Conservation (phyloP, 2,113 vertebrate genomes). For the Oxyura jamaicensis region DNA sequence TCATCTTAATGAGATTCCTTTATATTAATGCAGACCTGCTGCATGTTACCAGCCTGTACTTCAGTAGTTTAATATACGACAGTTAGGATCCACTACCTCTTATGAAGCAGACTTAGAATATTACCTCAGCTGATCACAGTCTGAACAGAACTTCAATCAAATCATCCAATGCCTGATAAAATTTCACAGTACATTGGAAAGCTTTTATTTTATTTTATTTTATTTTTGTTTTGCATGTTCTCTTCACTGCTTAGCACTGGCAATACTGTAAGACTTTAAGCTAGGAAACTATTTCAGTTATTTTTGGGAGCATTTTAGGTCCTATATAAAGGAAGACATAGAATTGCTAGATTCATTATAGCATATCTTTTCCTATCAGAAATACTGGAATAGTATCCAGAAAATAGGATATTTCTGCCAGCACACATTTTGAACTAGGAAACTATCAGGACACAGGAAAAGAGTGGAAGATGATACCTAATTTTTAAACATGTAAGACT, state of each 20-base stretch:
- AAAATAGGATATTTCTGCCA: constrained; percentile 12
- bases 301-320: constrained; percentile 22
- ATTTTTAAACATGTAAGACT: constrained; percentile 45
- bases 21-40: neutral
- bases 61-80: neutral
- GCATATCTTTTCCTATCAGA: constrained; percentile 23
- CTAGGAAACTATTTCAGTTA: constrained; percentile 18
- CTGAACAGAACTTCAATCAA: neutral
- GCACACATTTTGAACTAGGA: constrained; percentile 5
- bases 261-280: constrained; percentile 21
- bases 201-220: neutral
- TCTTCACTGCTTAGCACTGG: constrained; percentile 4
- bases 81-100: neutral
- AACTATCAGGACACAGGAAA: constrained; percentile 11
- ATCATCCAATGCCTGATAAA: neutral
- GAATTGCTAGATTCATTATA: constrained; percentile 6
- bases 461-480: constrained; percentile 25
- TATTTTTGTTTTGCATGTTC: neutral
- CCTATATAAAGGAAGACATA: neutral
- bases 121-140: neutral
- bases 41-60: neutral
- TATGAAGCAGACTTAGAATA: neutral
- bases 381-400: neutral
- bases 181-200: neutral
- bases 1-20: neutral